Base-by-base conservation (phyloP, 2,113 vertebrate species). In the Bos indicus region DNA sequence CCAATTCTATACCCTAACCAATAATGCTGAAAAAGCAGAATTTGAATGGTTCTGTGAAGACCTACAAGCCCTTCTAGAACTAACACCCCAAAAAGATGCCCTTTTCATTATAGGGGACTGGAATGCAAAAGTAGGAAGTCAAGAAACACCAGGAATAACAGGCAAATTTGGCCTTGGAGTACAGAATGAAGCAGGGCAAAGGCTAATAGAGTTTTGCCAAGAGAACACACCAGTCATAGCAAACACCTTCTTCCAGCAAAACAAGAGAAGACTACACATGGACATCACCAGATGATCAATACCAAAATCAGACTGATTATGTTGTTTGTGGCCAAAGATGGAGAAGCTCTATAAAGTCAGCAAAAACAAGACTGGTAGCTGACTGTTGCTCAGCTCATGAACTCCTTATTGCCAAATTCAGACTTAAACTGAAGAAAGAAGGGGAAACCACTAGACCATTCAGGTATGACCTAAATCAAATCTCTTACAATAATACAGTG, bases 41-140 rank as follows among this genome's bases (percentile, higher is more conserved):
- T 1, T 19, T 71, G 64, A 21, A 71, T 21, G 2, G 17, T 71
- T 71, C n/a, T 71, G 11, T 71, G 64, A 71, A 6, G 64, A 36
- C n/a, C 17, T 71, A 36, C 9, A 71, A 36, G n/a, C 36, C 9
- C 19, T 36, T 71, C 17, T 71, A 71, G 17, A 71, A 71, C 17
- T 67, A 71, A 71, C 2, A 36, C 4, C n/a, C 2, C 0, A 0
- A 36, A 36, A 21, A 71, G 4, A 71, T 21, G 33, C 11, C n/a
- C n/a, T 21, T 5, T 71, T 71, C n/a, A 36, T 36, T 71, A 71
- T 36, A 67, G n/a, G n/a, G 17, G n/a, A 36, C 64, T 36, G n/a
- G n/a, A 36, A 21, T 36, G 17, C 64, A 36, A 71, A 71, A 71
- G 5, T 71, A 71, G 5, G n/a, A 71, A 71, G n/a, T 36, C 64